Base-by-base conservation (phyloP, 2,797 vertebrate species). In the Cephalopachus bancanus region DNA sequence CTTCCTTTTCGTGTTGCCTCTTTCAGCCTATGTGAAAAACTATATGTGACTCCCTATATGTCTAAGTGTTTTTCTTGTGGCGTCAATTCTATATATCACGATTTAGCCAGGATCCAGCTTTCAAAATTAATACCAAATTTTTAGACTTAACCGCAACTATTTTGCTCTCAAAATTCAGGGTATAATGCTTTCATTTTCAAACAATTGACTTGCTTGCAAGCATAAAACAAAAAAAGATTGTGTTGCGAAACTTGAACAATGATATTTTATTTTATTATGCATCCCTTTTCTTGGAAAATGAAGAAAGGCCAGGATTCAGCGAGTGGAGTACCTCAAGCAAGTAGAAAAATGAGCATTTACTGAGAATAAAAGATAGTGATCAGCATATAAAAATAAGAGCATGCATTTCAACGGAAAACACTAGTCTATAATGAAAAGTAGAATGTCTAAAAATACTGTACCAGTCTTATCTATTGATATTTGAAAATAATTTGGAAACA, bases 401-500 rank as follows among this genome's bases (percentile, higher is more conserved):
- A 30, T 51, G 0, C 1, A 62, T 89, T 88, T 76, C 3, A 49
- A 83, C 10, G 1, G 1, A 57, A 65, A n/a, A 12, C 10, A 69
- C 67, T 69, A 64, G 64, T 86, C 28, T 93, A 83, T 10, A 65
- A 65, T 30, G 20, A 65, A 44, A 78, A 62, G 72, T 26, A 84
- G 15, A 84, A 67, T 83, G 12, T 87, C 33, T 67, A 69, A 64
- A 79, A 59, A 51, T 28, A 79, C 44, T 55, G n/a, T 44, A 30
- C 4, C 60, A 78, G 7, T 86, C 15, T 60, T 65, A 53, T 6
- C 10, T 17, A 44, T 20, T 62, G 76, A 26, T 78, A 84, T n/a
- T 93, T 89, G 11, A 96, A 75, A 92, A 76, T 84, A 74, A 86
- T 79, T 91, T 74, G 0, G 37, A 78, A 86, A 49, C 24, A 57